Evolutionary conservation across 2,888 invertebrate species (phyloP), one percentile per base, ranked within the genome.

Genomic region (Aromia moschata): DNA sequence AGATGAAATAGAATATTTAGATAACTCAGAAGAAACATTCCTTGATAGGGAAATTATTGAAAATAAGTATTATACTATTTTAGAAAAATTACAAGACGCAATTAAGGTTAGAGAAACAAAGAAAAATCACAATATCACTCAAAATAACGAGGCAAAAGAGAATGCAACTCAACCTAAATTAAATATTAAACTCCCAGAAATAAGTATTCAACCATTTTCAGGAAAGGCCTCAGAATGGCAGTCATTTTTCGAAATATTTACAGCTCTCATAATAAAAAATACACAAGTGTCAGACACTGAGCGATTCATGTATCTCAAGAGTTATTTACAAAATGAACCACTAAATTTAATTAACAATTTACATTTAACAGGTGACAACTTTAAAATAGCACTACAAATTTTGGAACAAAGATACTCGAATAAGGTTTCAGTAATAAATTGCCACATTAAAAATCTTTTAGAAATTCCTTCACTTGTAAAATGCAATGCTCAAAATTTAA

Each of bases 241-340:
- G n/a, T 18, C 55, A 9, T 55, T 55, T 16, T 18, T 36, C 16
- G 36, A 59, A 15, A 9, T 55, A 14, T 59, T 47, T 36, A 55
- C 1, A 2, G 49, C 49, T 2, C 30, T 55, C 5, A 44, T 59
- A 14, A 30, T 15, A 5, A 55, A 31, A 4, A 60, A 60, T 38
- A 11, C 7, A 1, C 49, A 37, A 17, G 9, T 60, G 4, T 40
- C 18, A 25, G 25, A 56, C 11, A 14, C 45, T 2, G 45, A 60
- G 40, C 41, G 36, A 31, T 43, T 56, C 9, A 51, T 60, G 18
- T 60, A 60, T 17, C 10, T 60, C 4, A 56, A 51, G 36, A 7
- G 25, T 10, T 20, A n/a, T 4, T 25, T 56, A 2, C 9, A 0
- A 2, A 17, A 43, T 20, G 52, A 47, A 44, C 44, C 49, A 15